These are phyloP conservation scores for Epistrophella euchroma DNA, from an alignment of 2,888 invertebrate genomes.

Conservation along the genomic window DNA sequence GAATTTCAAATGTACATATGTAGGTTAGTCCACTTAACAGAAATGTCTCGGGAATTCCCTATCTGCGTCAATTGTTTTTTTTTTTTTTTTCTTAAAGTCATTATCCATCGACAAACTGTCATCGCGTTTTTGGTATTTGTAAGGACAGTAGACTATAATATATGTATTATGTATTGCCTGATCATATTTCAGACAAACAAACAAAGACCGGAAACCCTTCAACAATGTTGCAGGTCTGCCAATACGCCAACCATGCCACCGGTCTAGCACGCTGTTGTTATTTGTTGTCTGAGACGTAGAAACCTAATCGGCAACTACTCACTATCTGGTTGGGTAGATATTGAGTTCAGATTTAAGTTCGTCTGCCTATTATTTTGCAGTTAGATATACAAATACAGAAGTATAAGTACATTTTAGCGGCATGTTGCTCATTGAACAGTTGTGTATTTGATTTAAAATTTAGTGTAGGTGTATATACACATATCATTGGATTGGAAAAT, in stretches of 20 bases:
- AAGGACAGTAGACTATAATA: conserved; percentile 26
- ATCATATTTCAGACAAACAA: conserved; percentile 46
- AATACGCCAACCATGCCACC: conserved; percentile 5
- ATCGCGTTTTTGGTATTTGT: not conserved
- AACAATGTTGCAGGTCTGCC: conserved; percentile 38
- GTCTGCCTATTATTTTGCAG: conserved; percentile 19
- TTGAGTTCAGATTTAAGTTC: conserved; percentile 43
- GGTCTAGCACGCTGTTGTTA: conserved; percentile 6
- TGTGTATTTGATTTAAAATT: conserved; percentile 27
- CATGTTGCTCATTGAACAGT: conserved; percentile 10
- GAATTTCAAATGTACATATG: not conserved
- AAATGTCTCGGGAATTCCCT: conserved; percentile 55
- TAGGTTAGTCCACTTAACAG: not conserved
- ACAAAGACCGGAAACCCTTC: conserved; percentile 61
- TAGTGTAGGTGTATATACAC: not conserved
- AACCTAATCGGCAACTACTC: conserved; percentile 44
- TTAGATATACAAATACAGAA: not conserved
- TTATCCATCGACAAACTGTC: conserved; percentile 24
- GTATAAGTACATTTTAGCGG: not conserved
- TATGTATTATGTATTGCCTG: not conserved
- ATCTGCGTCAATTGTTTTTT: not conserved
- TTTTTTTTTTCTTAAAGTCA: conserved; percentile 23
- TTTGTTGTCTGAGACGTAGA: conserved; percentile 40
- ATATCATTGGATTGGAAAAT: not conserved
- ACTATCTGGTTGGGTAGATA: conserved; percentile 38